phyloP scores from a whole-genome alignment of 2,888 invertebrate species.

The Rosalia funebris region DNA sequence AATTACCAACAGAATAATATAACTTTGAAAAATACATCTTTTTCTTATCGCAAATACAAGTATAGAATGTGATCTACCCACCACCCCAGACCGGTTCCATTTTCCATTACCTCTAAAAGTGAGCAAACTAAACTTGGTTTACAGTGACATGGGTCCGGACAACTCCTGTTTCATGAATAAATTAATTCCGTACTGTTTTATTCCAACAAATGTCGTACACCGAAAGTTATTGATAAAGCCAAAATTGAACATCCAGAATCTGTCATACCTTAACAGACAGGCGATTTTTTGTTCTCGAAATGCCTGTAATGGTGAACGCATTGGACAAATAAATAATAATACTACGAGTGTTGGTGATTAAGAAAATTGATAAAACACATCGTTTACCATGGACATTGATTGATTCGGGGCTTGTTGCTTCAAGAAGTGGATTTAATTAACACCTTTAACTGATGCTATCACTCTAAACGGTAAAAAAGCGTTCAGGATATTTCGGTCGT shows the following conservation, averaged over 20 bases:
- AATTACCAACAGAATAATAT: no score
- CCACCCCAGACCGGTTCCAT: no score
- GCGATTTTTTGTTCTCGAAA: constrained; percentile 46
- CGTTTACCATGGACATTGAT: constrained; percentile 55
- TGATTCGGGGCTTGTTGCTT: constrained; percentile 53
- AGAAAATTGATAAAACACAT: constrained; percentile 56
- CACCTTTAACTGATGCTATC: constrained; percentile 52
- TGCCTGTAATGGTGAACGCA: constrained; percentile 49
- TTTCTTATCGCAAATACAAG: no score
- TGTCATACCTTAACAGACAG: constrained; percentile 47
- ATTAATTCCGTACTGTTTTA: neutral
- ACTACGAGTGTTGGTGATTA: constrained; percentile 52
- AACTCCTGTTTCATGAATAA: constrained; percentile 6
- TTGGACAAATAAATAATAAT: constrained; percentile 55
- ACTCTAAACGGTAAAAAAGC: constrained; percentile 37
- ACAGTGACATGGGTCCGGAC: neutral
- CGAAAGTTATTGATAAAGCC: constrained; percentile 50
- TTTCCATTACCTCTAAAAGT: no score
- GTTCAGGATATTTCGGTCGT: constrained; percentile 28
- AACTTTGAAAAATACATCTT: no score
- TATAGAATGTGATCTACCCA: no score
- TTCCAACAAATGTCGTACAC: constrained; percentile 49
- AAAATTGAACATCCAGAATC: constrained; percentile 48
- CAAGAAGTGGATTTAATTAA: constrained; percentile 56
- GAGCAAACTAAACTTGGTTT: neutral